Base-by-base conservation (phyloP, 2,888 invertebrate genomes). In the Panorpa germanica region DNA sequence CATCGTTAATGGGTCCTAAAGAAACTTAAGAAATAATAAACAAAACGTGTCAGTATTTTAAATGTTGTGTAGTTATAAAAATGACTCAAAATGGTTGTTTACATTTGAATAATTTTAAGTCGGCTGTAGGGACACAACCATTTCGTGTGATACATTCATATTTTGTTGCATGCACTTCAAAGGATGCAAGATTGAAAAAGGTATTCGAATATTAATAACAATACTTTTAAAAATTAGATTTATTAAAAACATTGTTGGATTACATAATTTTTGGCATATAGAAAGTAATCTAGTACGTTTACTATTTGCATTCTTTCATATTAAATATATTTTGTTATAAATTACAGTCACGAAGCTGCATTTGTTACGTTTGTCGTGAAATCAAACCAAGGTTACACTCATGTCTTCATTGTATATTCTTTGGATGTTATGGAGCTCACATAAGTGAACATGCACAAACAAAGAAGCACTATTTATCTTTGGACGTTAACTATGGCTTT, bases 321-420 rank as follows among this genome's bases (percentile, higher is more conserved):
- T 30, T 24, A 31, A 25, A 28, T 32, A n/a, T 18, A 20, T 25
- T 19, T 34, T 34, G 17, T 28, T 48, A 48, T 44, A 41, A 42
- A 37, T 57, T 58, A 8, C 54, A 82, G 82, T 75, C 80, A 20
- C 63, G 72, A 44, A 69, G 75, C 53, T 76, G 80, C 51, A 61
- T 73, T 39, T 90, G 90, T 55, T 77, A 83, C 42, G 67, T 71
- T 17, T 90, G 90, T 52, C 71, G 75, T 41, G 69, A 69, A 38
- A 65, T 72, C 35, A 76, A 78, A 13, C 71, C 77, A n/a, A 70
- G 82, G 34, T 61, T 85, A 43, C 81, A 80, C 47, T 75, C 81
- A 14, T 86, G 85, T 45, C 61, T 85, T 34, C 81, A 85, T 44
- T 95, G 95, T 58, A 82, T 91, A 41, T 90, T 71, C 57, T 90